Base-by-base conservation (phyloP, 2,888 invertebrate genomes). In the Metallyticus violacea region DNA sequence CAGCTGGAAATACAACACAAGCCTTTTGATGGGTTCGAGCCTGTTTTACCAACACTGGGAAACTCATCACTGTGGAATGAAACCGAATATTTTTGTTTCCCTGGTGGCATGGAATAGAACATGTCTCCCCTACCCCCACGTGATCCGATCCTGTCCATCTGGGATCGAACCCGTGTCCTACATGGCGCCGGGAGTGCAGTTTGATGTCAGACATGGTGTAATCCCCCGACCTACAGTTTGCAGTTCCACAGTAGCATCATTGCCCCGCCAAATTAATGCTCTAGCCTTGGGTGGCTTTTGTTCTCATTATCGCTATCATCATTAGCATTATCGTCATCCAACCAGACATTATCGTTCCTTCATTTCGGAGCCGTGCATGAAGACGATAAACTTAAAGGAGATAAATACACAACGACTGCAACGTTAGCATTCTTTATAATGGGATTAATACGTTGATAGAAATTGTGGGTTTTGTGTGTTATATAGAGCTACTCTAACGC, bases 191-290 rank as follows among this genome's bases (percentile, higher is more conserved):
- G 26, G 76, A 82, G 82, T 82, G 82, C 82, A 82, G 30, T 82
- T 40, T 30, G 7, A 82, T 82, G 82, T 82, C 26, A 40, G 27
- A 82, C 82, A 82, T 82, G 76, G 76, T 82, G 82, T 82, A 82
- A 82, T 82, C 29, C 82, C 76, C 82, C 40, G 40, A 22, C 40
- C 40, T 62, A 62, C 40, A 62, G 40, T 22, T 62, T 62, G 40
- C 40, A 15, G 40, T 9, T 62, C 40, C 40, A 22, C 40, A 62
- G 40, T 22, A 62, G 4, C 40, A 22, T 40, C 40, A 40, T 7
- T 40, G 40, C 40, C 40, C 15, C 7, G 40, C 40, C 40, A 62
- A 62, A 62, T 62, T 62, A 62, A 62, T 62, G 40, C 40, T 22
- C 22, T 22, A 62, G 40, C 40, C 40, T 62, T 62, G 40, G 40